Evolutionary conservation across 2,797 vertebrate genomes (phyloP), one percentile per base, ranked within the genome.

Genomic region (Mus caroli): DNA sequence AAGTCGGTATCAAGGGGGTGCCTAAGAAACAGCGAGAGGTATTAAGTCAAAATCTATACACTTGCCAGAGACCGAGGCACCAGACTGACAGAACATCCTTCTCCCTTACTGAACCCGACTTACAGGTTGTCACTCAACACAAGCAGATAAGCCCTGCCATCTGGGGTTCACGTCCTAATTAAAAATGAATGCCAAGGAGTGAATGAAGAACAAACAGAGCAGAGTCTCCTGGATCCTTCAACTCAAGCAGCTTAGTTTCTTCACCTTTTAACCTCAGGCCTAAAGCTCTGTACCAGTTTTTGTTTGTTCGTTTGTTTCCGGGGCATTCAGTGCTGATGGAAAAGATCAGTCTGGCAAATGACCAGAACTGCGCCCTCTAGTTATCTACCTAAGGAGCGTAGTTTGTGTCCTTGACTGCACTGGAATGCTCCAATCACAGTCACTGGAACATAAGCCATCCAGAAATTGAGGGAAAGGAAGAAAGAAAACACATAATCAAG

Each of bases 381-480:
- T 91, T 96, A 84, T 78, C 95, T 91, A 96, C 94, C 76, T 91
- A 92, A 80, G 89, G 89, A 84, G 90, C 58, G 71, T 6, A 71
- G 58, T 84, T 92, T 94, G 90, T 92, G 28, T 80, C 77, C 88
- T 83, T 90, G 8, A 58, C 73, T 84, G 62, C 84, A 64, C 24
- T 93, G 90, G 94, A 96, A 97, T 58, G 90, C 56, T 76, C 96
- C 86, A 97, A 91, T 97, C 96, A 92, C 92, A 80, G 73, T 13
- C 24, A 12, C 54, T 97, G 75, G 78, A 94, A 91, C 20, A 95
- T 5, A 15, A 73, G 54, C 83, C 76, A 94, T 20, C 62, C 80
- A 96, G 71, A 95, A 96, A 80, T 62, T 24, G 58, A 94, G 50
- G 75, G 34, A 91, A 91, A 71, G 15, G 89, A 92, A 76, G 93